These are phyloP conservation scores for Euthynnus affinis DNA, from an alignment of 2,797 vertebrate genomes.

Conservation along the genomic window DNA sequence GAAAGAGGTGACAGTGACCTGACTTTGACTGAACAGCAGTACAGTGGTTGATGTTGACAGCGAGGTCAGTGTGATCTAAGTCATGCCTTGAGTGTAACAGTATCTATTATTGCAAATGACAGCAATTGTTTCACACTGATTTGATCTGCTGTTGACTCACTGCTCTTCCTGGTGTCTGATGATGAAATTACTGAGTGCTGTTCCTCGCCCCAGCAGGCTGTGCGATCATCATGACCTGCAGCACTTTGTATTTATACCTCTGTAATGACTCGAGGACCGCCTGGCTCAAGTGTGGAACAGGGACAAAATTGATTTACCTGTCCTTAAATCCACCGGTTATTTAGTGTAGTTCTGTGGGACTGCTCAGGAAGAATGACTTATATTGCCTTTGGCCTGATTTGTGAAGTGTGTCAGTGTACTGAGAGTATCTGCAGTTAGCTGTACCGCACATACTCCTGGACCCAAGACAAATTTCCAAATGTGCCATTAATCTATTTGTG, in stretches of 20 bases:
- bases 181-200: slow-evolving; percentile 47
- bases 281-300: slow-evolving; percentile 23
- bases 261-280: slow-evolving; percentile 24
- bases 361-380: slow-evolving; percentile 43
- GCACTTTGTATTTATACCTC: slow-evolving; percentile 51
- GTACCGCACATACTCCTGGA: neutral
- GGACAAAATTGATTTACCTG: slow-evolving; percentile 62
- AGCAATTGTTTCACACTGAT: slow-evolving; percentile 37
- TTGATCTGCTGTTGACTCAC: slow-evolving; percentile 36
- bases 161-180: slow-evolving; percentile 47
- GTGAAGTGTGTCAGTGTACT: slow-evolving; percentile 45
- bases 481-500: slow-evolving; percentile 44
- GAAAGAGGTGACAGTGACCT: slow-evolving; percentile 41
- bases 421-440: slow-evolving; percentile 34
- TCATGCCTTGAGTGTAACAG: slow-evolving; percentile 33
- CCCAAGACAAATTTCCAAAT: slow-evolving; percentile 41
- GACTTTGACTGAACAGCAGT: slow-evolving; percentile 43
- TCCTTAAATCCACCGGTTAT: slow-evolving; percentile 50
- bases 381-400: slow-evolving; percentile 54
- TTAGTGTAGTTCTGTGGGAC: slow-evolving; percentile 42
- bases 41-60: slow-evolving; percentile 31
- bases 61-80: slow-evolving; percentile 48
- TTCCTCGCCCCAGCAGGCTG: slow-evolving; percentile 1
- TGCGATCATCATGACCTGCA: slow-evolving; percentile 34
- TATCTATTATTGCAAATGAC: slow-evolving; percentile 49